Conservation (phyloP, 1,140 invertebrate species). For the Lordiphosa mommai region DNA sequence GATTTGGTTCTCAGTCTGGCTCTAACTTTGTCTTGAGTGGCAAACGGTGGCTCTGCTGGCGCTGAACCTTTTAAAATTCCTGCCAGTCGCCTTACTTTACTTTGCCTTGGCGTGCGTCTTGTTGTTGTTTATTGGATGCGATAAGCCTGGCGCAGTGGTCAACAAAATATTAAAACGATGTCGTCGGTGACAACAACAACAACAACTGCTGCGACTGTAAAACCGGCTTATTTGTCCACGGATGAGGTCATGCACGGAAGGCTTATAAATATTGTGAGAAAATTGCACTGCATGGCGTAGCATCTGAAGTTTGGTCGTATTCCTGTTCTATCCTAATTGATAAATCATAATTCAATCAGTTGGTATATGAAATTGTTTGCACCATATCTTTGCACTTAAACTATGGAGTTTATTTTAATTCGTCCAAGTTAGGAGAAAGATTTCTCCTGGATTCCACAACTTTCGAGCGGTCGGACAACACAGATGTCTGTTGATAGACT, state of each 20-base stretch:
- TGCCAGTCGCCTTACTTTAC: slow-evolving; percentile 49
- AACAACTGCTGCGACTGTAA: slow-evolving; percentile 12
- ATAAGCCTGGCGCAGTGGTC: slow-evolving; percentile 58
- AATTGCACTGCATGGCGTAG: slow-evolving; percentile 16
- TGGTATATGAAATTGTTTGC: too few species aligned
- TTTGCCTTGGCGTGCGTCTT: slow-evolving; percentile 45
- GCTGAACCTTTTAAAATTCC: slow-evolving; percentile 79
- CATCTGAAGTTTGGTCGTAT: slow-evolving; percentile 8
- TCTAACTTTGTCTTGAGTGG: slow-evolving; percentile 9
- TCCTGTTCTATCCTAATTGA: too few species aligned
- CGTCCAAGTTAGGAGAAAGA: too few species aligned
- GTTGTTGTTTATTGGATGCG: slow-evolving; percentile 73
- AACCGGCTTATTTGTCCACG: slow-evolving; percentile 49
- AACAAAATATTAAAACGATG: slow-evolving; percentile 59
- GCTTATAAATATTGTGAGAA: slow-evolving; percentile 25
- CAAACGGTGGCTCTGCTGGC: slow-evolving; percentile 38
- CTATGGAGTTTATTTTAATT: too few species aligned
- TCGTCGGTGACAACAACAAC: slow-evolving; percentile 10
- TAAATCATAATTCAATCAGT: too few species aligned
- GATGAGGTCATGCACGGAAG: slow-evolving; percentile 42
- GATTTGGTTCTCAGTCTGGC: slow-evolving; percentile 12
- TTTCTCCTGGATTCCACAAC: too few species aligned
- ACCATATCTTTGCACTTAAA: too few species aligned
- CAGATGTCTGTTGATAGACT: too few species aligned
- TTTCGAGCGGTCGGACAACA: too few species aligned